A percentile compares a stretch with the other conserved stretches of the same genome.
phyloP scores from a whole-genome alignment of 1,140 invertebrate species.

The Drosophila burlai region DNA sequence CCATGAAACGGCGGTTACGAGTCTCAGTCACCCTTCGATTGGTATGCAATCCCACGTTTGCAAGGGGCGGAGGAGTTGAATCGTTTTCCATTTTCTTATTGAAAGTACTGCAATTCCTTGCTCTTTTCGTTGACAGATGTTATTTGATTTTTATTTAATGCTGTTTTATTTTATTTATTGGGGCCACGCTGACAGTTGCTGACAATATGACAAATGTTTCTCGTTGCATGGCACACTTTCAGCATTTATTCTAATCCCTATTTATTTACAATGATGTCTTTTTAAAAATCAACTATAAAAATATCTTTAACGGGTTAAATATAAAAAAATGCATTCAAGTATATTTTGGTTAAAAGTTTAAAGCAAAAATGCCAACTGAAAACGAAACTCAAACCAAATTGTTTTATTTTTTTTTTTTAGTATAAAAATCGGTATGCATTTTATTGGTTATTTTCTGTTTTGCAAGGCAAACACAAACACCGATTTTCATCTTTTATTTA shows the following conservation, averaged over 20 bases:
- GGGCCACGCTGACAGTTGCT: not conserved
- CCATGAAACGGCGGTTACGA: conserved; percentile 21
- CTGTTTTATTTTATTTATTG: not conserved
- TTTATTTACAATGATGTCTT: not conserved
- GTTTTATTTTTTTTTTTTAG: not conserved
- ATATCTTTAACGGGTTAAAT: too few species aligned
- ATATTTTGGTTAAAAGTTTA: not conserved
- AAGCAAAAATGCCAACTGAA: not conserved
- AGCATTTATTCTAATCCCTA: too few species aligned
- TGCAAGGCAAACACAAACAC: conserved; percentile 7
- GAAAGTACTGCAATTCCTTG: too few species aligned
- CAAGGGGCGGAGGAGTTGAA: conserved; percentile 44
- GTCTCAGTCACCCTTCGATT: conserved; percentile 23
- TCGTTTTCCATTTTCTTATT: not conserved
- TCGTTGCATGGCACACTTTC: not conserved
- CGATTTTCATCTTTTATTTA: conserved; percentile 11
- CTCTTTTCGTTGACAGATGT: not conserved
- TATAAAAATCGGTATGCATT: conserved; percentile 2
- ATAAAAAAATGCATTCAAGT: too few species aligned
- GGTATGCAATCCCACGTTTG: conserved; percentile 42
- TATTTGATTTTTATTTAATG: not conserved
- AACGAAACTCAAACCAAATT: not conserved
- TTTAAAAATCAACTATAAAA: not conserved
- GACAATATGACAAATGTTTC: not conserved
- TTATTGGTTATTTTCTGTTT: conserved; percentile 13